Evolutionary conservation across 2,797 vertebrate genomes (phyloP).

Genomic region (Spondyliosoma cantharus): DNA sequence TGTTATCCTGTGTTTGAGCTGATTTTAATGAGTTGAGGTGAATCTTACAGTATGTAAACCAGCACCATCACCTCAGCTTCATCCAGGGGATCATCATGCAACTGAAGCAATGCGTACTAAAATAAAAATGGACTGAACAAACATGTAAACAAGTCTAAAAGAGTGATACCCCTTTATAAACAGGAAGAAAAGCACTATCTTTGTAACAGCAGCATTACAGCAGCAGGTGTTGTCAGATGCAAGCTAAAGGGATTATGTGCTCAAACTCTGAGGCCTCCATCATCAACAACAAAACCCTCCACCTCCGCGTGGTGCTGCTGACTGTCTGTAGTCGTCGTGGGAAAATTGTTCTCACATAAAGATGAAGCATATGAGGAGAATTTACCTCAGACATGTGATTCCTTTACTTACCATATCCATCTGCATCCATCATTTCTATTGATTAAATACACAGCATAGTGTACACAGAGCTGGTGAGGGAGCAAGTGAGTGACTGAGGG

Average conservation of each 20-base stretch:
- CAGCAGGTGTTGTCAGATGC: conserved; percentile 60
- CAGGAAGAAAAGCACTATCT: not conserved
- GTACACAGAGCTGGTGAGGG: not conserved
- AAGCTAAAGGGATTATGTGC: conserved; percentile 63
- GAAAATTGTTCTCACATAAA: not conserved
- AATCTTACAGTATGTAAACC: not conserved
- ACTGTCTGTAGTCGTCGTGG: not conserved
- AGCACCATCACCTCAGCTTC: not conserved
- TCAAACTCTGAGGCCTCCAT: conserved; percentile 48
- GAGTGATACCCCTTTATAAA: not conserved
- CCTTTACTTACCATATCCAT: not conserved
- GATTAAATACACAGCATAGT: not conserved
- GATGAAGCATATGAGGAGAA: not conserved
- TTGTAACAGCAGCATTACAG: conserved; percentile 24
- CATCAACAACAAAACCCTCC: conserved; percentile 44
- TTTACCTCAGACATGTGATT: not conserved
- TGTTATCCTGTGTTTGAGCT: not conserved
- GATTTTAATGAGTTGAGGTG: not conserved
- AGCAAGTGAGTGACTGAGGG: not conserved
- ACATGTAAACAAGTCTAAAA: not conserved
- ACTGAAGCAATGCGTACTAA: not conserved
- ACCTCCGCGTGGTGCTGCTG: not conserved
- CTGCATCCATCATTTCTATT: not conserved
- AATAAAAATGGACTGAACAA: not conserved
- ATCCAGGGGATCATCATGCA: not conserved